Evolutionary conservation across 1,140 invertebrate species (phyloP).

Genomic region (Dinothrombium tinctorium): DNA sequence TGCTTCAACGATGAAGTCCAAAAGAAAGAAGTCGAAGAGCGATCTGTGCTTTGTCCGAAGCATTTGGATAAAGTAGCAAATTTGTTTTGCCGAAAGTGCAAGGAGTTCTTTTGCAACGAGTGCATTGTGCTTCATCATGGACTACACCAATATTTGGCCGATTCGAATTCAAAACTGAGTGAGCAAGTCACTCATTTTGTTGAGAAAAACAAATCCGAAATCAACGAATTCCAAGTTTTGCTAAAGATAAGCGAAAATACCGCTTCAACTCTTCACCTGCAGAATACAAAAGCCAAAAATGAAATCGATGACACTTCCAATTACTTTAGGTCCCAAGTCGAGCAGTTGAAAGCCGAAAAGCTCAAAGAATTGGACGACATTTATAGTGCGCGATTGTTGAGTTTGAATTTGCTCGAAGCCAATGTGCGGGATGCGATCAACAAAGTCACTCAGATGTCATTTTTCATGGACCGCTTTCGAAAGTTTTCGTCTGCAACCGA

Average conservation of each 20-base stretch:
- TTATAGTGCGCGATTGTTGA: conserved; percentile 68
- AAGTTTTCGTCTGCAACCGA: conserved; percentile 75
- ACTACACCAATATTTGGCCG: too few relatives aligned
- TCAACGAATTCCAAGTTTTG: conserved; percentile 51
- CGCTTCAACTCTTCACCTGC: conserved; percentile 51
- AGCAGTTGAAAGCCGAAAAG: conserved; percentile 76
- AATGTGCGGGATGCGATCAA: conserved; percentile 83
- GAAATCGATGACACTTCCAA: conserved; percentile 82
- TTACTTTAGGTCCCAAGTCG: conserved; percentile 78
- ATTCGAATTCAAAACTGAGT: too few relatives aligned
- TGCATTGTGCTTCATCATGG: too few relatives aligned
- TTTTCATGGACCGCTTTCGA: conserved; percentile 70
- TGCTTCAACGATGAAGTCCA: too few relatives aligned
- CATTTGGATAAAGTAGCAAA: too few relatives aligned
- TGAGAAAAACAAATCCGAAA: conserved; percentile 58
- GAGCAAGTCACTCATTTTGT: too few relatives aligned
- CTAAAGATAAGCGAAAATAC: conserved; percentile 66
- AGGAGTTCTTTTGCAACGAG: too few relatives aligned
- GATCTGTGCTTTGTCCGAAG: too few relatives aligned
- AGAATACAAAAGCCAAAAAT: conserved; percentile 79
- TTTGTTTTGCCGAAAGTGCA: too few relatives aligned
- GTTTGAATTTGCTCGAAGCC: conserved; percentile 55
- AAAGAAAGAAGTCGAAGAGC: too few relatives aligned
- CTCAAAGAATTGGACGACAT: conserved; percentile 80
- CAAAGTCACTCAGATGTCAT: conserved; percentile 72